Evolutionary conservation across 23 tunicate genomes (phyloP), one percentile per base, ranked within the genome.

Genomic region (Trididemnum clinides): DNA sequence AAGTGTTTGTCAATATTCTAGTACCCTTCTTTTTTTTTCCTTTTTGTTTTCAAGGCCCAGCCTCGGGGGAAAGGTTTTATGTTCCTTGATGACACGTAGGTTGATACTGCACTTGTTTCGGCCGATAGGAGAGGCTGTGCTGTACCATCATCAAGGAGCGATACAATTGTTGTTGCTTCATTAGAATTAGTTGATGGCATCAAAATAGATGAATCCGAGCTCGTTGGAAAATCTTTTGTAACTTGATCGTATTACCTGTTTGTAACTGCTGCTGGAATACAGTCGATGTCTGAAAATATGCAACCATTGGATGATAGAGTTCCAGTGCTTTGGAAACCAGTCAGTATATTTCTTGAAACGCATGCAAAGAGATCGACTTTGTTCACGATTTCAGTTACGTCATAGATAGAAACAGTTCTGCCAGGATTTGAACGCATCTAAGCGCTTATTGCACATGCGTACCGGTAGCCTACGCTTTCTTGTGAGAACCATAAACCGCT

Each of bases 351-450:
- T 26, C 23, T 20, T 5, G 69, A 26, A 62, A 62, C 69, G 28
- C 69, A 62, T 62, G 69, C 23, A 12, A 26, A 62, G 28, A n/a
- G 15, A 5, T 62, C 22, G 28, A 26, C 69, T 62, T n/a, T 26
- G 28, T 62, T 62, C 23, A 62, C 69, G 6, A 62, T 19, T 62
- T 20, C 69, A 12, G 69, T 20, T 12, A 62, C 28, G 69, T 76
- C 19, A 33, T 76, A 76, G n/a, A 5, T 7, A 10, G 44, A 15
- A 54, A 71, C 78, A 28, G 78, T 71, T 23, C 22, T 33, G 5
- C 78, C 54, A 71, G 78, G 78, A 29, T 71, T 39, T 38, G 19
- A 39, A 76, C 59, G 15, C 70, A 76, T 76, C 82, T 70, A 76
- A 62, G 69, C 69, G n/a, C n/a, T 70, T 70, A 76, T 76, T 6